These are phyloP conservation scores for Blera fallax DNA, from an alignment of 2,888 invertebrate species.

Conservation along the genomic window DNA sequence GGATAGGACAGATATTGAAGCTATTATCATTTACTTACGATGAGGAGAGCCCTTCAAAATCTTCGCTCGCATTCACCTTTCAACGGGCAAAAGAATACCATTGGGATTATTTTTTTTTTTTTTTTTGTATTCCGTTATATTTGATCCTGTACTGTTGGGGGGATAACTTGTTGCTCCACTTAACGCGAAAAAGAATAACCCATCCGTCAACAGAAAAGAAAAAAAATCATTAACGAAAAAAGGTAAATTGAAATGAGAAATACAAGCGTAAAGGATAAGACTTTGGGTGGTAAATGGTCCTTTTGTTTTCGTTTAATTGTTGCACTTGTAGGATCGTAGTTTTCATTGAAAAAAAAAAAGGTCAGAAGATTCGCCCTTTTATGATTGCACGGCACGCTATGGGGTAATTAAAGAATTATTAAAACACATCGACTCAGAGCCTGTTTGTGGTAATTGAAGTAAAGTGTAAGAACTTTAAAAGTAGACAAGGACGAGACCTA, in stretches of 20 bases:
- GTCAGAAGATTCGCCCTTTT: neutral
- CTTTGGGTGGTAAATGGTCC: neutral
- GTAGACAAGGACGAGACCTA: too few species aligned
- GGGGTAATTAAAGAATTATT: slow-evolving; percentile 32
- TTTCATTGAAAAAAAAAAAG: neutral
- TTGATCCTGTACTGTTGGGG: neutral
- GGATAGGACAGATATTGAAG: slow-evolving; percentile 20
- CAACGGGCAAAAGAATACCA: slow-evolving; percentile 2
- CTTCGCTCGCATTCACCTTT: slow-evolving; percentile 25
- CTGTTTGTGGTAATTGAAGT: neutral
- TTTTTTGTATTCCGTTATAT: too few species aligned
- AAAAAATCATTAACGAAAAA: neutral
- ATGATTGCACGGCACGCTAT: slow-evolving; percentile 29
- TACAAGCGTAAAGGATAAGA: neutral
- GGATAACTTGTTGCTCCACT: slow-evolving; percentile 55
- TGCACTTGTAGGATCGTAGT: slow-evolving; percentile 20
- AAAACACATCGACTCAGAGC: neutral
- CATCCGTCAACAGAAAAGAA: neutral
- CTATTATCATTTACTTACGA: slow-evolving; percentile 31
- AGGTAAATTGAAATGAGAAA: slow-evolving; percentile 23
- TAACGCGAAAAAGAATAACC: slow-evolving; percentile 42
- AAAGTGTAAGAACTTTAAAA: neutral
- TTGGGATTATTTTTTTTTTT: slow-evolving; percentile 22
- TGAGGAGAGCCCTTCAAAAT: slow-evolving; percentile 9
- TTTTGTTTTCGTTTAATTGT: slow-evolving; percentile 36